Percentiles rank a stretch among this genome's conserved stretches.
These are phyloP conservation scores for Spea multiplicata DNA, from an alignment of 2,113 vertebrate species.

Conservation along the genomic window DNA sequence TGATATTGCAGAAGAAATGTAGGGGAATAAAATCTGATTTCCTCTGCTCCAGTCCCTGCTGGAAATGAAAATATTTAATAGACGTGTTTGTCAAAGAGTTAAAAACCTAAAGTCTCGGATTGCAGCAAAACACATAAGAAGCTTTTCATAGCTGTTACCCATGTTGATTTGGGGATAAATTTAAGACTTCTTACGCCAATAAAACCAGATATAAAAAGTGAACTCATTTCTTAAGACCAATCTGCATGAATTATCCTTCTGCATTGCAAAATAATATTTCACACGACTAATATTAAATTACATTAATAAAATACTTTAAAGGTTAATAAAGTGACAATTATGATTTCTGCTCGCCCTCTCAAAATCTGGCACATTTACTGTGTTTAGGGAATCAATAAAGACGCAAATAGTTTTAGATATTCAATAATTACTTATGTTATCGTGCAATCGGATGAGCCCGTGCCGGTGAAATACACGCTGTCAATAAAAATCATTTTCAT, in stretches of 20 bases:
- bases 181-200: constrained; percentile 24
- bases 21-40: too few species aligned
- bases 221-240: constrained; percentile 6
- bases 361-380: constrained; percentile 35
- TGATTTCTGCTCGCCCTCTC: constrained; percentile 32
- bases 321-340: constrained; percentile 43
- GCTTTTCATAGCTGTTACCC: neutral
- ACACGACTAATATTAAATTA: neutral
- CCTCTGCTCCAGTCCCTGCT: too few species aligned
- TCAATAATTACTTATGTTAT: constrained; percentile 6
- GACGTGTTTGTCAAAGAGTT: too few species aligned
- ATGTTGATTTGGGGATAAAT: constrained; percentile 22
- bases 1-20: too few species aligned
- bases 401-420: constrained; percentile 15
- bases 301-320: constrained; percentile 39
- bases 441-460: too few species aligned
- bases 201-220: constrained; percentile 22
- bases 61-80: too few species aligned
- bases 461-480: too few species aligned
- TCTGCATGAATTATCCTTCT: constrained; percentile 2
- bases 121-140: too few species aligned
- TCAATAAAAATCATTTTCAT: neutral
- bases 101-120: too few species aligned
- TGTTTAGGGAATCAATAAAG: constrained; percentile 4
- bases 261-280: constrained; percentile 7